Conservation (phyloP, 1,140 invertebrate species). For the Charaxes varanes region DNA sequence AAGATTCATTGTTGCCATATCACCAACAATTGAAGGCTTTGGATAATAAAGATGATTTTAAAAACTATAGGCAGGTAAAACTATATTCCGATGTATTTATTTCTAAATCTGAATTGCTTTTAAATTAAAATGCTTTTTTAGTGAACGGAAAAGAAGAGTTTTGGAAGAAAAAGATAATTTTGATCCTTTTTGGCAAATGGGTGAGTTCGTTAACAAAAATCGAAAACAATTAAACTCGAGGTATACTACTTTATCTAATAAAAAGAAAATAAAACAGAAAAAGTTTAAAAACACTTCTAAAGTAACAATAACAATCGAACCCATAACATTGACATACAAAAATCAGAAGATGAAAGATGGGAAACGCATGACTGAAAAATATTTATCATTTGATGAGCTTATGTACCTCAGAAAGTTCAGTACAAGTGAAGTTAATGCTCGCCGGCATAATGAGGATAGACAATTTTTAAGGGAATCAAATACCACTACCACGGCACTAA, state of each 20-base stretch:
- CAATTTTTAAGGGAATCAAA: constrained; percentile 9
- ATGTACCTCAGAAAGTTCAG: constrained; percentile 50
- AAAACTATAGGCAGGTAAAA: constrained; percentile 34
- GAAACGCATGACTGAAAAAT: constrained; percentile 46
- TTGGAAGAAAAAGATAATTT: constrained; percentile 24
- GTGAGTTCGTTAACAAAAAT: constrained; percentile 28
- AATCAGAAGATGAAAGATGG: constrained; percentile 9
- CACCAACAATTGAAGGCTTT: constrained; percentile 5
- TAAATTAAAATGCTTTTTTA: constrained; percentile 21
- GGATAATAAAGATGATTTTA: constrained; percentile 13
- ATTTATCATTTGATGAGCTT: constrained; percentile 64
- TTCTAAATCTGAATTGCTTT: no score
- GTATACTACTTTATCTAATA: constrained; percentile 50
- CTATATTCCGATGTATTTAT: no score
- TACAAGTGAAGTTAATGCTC: constrained; percentile 21
- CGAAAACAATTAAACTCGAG: constrained; percentile 33
- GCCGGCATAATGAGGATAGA: constrained; percentile 21
- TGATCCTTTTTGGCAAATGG: constrained; percentile 56
- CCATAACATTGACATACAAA: constrained; percentile 39
- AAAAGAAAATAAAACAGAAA: constrained; percentile 27
- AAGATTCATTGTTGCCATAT: constrained; percentile 1
- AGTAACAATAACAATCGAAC: constrained; percentile 27
- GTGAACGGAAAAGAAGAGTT: constrained; percentile 33
- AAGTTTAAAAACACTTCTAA: constrained; percentile 13
- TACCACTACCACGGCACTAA: constrained; percentile 5